Evolutionary conservation across 1,140 invertebrate species (phyloP).

Genomic region (Agrypnia vestita): DNA sequence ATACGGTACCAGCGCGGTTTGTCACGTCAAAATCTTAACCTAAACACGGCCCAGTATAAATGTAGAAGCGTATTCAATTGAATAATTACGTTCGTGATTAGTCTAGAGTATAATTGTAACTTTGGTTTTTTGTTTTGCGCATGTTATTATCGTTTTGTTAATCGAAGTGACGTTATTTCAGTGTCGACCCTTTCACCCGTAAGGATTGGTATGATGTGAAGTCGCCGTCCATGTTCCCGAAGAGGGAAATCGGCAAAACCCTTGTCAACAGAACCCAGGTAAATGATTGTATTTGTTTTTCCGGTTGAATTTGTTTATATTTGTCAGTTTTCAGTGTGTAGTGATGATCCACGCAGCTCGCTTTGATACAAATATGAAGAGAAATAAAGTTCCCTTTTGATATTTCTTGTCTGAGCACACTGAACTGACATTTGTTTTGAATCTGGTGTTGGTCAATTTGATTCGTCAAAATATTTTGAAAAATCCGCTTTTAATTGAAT

Average conservation of each 20-base stretch:
- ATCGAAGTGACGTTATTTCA: conserved; percentile 71
- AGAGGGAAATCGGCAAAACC: conserved; percentile 97
- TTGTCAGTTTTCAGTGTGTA: conserved; percentile 28
- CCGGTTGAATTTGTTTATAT: too few species aligned
- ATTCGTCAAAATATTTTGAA: too few species aligned
- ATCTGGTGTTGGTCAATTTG: too few species aligned
- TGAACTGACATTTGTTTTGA: neutral
- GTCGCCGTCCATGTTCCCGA: conserved; percentile 97
- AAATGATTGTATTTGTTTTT: conserved; percentile 66
- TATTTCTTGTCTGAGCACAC: conserved; percentile 59
- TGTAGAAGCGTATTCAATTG: neutral
- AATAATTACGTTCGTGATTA: neutral
- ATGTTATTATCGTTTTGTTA: neutral
- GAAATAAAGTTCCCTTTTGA: conserved; percentile 61
- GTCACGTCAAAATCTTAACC: conserved; percentile 51
- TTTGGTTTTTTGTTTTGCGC: conserved; percentile 4
- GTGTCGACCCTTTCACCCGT: conserved; percentile 98
- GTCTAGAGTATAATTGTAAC: neutral
- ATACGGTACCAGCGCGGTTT: conserved; percentile 18
- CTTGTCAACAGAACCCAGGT: conserved; percentile 98
- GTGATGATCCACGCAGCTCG: conserved; percentile 61
- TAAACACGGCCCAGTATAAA: conserved; percentile 20
- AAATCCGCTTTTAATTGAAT: too few species aligned
- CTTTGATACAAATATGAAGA: conserved; percentile 62
- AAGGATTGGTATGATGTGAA: conserved; percentile 99